Conservation (phyloP, 2,888 invertebrate species). For the Acanthosepion pharaonis region DNA sequence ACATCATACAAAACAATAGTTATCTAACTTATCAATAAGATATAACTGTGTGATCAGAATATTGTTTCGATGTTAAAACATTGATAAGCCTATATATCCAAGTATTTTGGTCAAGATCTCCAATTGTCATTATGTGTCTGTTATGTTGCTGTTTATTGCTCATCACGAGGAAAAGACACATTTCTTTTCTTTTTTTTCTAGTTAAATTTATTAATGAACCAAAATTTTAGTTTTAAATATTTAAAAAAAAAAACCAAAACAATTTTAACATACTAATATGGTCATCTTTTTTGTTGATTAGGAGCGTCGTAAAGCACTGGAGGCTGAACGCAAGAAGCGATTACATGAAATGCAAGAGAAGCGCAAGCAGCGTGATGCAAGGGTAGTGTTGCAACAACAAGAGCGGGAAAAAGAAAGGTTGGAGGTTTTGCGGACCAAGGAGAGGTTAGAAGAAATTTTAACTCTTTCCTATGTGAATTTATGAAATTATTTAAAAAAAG, state of each 20-base stretch:
- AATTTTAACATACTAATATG: background rate
- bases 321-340: slow-evolving; percentile 83
- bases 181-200: background rate
- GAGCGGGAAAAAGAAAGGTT: slow-evolving; percentile 84
- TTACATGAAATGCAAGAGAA: slow-evolving; percentile 82
- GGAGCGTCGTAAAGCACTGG: slow-evolving; percentile 87
- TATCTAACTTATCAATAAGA: too few species aligned
- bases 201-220: background rate
- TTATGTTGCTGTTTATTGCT: too few species aligned
- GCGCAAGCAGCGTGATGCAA: slow-evolving; percentile 85
- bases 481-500: too few species aligned
- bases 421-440: slow-evolving; percentile 86
- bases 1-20: too few species aligned
- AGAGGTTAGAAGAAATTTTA: slow-evolving; percentile 69
- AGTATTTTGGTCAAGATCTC: too few species aligned
- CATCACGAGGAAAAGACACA: too few species aligned
- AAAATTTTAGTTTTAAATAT: background rate
- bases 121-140: too few species aligned
- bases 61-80: too few species aligned
- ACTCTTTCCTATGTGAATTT: background rate
- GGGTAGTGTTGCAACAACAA: slow-evolving; percentile 85
- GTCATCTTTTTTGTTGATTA: slow-evolving; percentile 48
- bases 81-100: too few species aligned
- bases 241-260: too few species aligned
- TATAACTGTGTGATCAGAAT: too few species aligned